phyloP scores from a whole-genome alignment of 53 echinoderm and acorn worm genomes.

The Henricia sp. region DNA sequence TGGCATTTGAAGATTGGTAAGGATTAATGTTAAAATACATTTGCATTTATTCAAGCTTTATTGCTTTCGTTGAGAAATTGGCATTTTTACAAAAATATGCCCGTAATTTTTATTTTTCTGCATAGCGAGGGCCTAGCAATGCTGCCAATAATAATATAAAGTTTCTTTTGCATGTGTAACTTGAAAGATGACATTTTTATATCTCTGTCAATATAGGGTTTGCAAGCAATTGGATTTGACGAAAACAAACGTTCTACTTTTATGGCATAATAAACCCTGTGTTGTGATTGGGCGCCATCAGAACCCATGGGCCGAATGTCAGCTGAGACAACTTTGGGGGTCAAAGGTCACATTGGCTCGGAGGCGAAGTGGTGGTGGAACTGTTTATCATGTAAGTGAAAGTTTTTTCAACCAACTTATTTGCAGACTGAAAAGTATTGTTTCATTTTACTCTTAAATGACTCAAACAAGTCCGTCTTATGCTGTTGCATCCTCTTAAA shows the following conservation, averaged over 20 bases:
- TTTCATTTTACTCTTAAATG: too few species aligned
- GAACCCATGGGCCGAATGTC: conserved; percentile 97
- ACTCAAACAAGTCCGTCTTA: too few species aligned
- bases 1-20: conserved; percentile 98
- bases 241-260: conserved; percentile 69
- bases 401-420: not conserved
- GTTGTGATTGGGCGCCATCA: conserved; percentile 97
- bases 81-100: too few species aligned
- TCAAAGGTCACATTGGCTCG: conserved; percentile 81
- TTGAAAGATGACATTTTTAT: not conserved
- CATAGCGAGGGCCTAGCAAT: too few species aligned
- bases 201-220: conserved; percentile 55
- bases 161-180: not conserved
- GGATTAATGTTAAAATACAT: not conserved
- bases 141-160: not conserved
- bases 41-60: too few species aligned
- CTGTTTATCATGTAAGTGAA: conserved; percentile 92
- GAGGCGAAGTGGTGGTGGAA: conserved; percentile 91
- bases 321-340: conserved; percentile 67
- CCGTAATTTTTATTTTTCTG: too few species aligned
- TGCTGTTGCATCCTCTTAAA: too few species aligned
- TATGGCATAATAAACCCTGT: conserved; percentile 91
- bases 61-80: too few species aligned
- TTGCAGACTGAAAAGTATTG: too few species aligned
- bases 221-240: conserved; percentile 78